phyloP scores from a whole-genome alignment of 2,888 invertebrate genomes.

The Agrilus cyanescens region DNA sequence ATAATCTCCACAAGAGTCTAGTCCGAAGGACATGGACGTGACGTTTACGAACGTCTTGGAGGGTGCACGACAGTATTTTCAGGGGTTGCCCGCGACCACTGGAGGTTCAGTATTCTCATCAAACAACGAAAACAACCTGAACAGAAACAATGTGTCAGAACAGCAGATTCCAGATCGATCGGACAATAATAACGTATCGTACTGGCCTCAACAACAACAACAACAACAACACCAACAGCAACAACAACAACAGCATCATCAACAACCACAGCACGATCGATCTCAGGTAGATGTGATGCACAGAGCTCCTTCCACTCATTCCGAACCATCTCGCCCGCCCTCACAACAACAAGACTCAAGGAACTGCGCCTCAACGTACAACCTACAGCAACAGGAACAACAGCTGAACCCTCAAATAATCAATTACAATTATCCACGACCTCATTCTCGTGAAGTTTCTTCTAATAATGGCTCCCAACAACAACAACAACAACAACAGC shows the following conservation, averaged over 20 bases:
- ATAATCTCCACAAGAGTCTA: too few relatives aligned
- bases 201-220: constrained; percentile 13
- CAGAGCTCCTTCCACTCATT: constrained; percentile 9
- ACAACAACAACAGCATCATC: constrained; percentile 12
- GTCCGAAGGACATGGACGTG: constrained; percentile 59
- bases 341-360: constrained; percentile 13
- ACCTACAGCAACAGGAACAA: constrained; percentile 15
- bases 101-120: constrained; percentile 5
- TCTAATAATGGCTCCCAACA: constrained; percentile 18
- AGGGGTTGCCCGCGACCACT: constrained; percentile 55
- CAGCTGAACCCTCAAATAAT: constrained; percentile 12
- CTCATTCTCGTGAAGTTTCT: constrained; percentile 27
- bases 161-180: constrained; percentile 16
- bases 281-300: constrained; percentile 7
- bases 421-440: constrained; percentile 29
- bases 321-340: constrained; percentile 13
- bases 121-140: constrained; percentile 17
- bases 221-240: constrained; percentile 11
- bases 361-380: constrained; percentile 11
- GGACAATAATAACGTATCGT: constrained; percentile 3
- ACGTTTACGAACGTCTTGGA: constrained; percentile 70
- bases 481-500: constrained; percentile 20
- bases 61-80: constrained; percentile 73
- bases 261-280: constrained; percentile 11
- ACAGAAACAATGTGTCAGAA: constrained; percentile 14